phyloP scores from a whole-genome alignment of 1,140 invertebrate species.

The Cephus cinctus region DNA sequence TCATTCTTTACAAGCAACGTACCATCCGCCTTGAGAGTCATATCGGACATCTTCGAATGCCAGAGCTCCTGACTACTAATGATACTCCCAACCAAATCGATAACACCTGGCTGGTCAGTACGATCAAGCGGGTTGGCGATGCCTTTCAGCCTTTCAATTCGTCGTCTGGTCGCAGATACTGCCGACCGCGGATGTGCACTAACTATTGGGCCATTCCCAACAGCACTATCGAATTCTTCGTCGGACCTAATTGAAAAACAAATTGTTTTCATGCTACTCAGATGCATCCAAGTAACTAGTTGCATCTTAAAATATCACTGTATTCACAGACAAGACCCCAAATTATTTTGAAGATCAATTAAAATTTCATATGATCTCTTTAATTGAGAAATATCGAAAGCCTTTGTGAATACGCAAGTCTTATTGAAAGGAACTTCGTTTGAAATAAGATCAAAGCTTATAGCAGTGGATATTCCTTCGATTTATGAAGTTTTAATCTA shows the following conservation, averaged over 20 bases:
- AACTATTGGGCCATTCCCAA: slow-evolving; percentile 26
- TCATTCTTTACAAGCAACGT: slow-evolving; percentile 52
- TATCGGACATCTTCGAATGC: slow-evolving; percentile 62
- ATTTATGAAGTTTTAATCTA: too few species aligned
- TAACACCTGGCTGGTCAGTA: slow-evolving; percentile 13
- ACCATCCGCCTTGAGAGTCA: slow-evolving; percentile 65
- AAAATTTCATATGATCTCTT: too few species aligned
- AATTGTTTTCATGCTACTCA: slow-evolving; percentile 15
- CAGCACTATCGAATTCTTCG: slow-evolving; percentile 32
- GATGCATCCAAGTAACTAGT: slow-evolving; percentile 1
- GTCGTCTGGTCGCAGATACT: slow-evolving; percentile 35
- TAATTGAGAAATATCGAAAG: too few species aligned
- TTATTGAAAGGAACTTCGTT: too few species aligned
- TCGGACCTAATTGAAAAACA: slow-evolving; percentile 41
- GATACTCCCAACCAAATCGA: slow-evolving; percentile 72
- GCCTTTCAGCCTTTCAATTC: slow-evolving; percentile 51
- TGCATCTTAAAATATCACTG: not conserved
- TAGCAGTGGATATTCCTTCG: too few species aligned
- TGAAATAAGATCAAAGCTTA: too few species aligned
- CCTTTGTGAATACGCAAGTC: too few species aligned
- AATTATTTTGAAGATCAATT: too few species aligned
- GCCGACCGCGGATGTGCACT: slow-evolving; percentile 35
- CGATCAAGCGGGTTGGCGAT: slow-evolving; percentile 40
- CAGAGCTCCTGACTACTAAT: slow-evolving; percentile 73
- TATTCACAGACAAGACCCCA: too few species aligned